Base-by-base conservation (phyloP, 2,888 invertebrate species). In the Blastobasis lacticolella region DNA sequence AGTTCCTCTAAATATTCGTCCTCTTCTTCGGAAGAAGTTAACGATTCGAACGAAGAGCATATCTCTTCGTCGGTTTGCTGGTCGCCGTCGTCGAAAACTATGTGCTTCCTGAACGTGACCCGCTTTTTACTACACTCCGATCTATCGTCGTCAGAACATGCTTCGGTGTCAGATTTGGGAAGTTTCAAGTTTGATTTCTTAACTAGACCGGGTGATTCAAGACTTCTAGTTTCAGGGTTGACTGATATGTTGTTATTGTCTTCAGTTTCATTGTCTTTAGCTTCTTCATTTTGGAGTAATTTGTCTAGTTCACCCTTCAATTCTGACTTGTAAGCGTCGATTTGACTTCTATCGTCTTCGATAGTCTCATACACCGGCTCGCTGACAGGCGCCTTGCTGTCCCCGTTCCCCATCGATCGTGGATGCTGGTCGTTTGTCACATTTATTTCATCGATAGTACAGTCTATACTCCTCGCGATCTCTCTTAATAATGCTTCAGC, bases 21-120 rank as follows among this genome's bases (percentile, higher is more conserved):
- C 38, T 73, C 70, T 51, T 68, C 77, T 53, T 81, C 79, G 58
- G 78, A 72, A 4, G 84, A 82, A 49, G 81, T 73, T 40, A 88
- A 66, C 6, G 87, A 84, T 69, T 87, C 87, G 62, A 87, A 88
- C 0, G 85, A 79, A 0, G 85, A 84, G 55, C 78, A 74, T 4
- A 71, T 68, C 59, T 81, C 85, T 48, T 87, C 83, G 42, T 88
- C 88, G 8, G 88, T 88, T 60, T 87, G 88, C 53, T 81, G 78
- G 46, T 88, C 89, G 5, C 89, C 89, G 59, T 89, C 89, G 55
- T 89, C 89, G 59, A 89, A 89, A 49, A 88, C 65, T n/a, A 89
- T 86, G 49, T 86, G 86, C 54, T 86, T 89, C 60, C 81, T 76
- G 55, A 89, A 89, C 3, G 87, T 89, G 0, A 89, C 88, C 23